phyloP scores from a whole-genome alignment of 2,797 vertebrate genomes.

The Erethizon dorsatum region DNA sequence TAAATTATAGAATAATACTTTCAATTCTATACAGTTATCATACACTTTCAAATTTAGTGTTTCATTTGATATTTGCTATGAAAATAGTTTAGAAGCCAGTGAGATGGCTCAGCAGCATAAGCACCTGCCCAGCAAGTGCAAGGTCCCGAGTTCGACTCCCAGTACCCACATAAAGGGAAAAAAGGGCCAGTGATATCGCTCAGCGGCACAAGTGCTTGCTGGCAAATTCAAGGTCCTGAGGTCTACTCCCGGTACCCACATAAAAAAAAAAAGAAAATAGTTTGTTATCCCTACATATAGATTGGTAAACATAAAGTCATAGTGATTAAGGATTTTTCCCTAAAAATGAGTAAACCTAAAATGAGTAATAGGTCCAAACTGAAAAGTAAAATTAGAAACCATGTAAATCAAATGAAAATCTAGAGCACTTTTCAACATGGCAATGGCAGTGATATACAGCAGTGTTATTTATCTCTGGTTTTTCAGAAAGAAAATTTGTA shows the following conservation, averaged over 20 bases:
- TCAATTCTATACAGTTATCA: neutral
- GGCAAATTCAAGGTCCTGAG: no score
- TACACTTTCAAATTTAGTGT: neutral
- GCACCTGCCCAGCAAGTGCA: no score
- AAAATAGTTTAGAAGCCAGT: neutral
- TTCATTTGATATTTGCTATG: neutral
- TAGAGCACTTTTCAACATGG: neutral
- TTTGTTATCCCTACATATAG: neutral
- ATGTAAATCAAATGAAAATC: neutral
- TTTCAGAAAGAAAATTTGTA: neutral
- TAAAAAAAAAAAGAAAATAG: no score
- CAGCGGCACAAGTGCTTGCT: no score
- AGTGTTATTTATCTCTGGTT: neutral
- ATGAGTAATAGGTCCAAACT: neutral
- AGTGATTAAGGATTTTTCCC: neutral
- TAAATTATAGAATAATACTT: conserved; percentile 4
- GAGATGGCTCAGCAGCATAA: no score
- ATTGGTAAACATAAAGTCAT: neutral
- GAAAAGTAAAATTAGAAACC: neutral
- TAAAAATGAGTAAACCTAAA: neutral
- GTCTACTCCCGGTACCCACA: no score
- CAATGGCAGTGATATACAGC: neutral
- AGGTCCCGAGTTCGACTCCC: no score
- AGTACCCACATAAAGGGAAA: no score
- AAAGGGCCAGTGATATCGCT: no score